Evolutionary conservation across 2,113 vertebrate species (phyloP).

Genomic region (Pundamilia nyererei): DNA sequence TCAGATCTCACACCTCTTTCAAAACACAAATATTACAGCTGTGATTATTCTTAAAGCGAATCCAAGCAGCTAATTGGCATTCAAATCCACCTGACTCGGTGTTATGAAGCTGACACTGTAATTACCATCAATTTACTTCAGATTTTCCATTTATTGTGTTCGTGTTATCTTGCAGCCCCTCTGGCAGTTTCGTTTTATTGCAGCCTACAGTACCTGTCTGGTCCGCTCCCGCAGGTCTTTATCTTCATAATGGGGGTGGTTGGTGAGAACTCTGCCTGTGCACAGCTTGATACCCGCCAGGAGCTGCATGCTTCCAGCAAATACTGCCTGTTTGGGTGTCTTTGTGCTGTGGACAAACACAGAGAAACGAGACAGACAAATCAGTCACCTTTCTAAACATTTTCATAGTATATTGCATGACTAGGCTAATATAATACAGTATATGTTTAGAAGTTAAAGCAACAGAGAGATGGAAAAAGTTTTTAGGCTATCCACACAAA

Average conservation of each 20-base stretch:
- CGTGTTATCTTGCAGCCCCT: background rate
- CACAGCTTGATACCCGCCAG: slow-evolving; percentile 96
- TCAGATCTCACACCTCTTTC: background rate
- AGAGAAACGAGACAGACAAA: background rate
- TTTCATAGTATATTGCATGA: background rate
- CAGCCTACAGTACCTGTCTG: slow-evolving; percentile 75
- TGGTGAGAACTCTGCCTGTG: slow-evolving; percentile 89
- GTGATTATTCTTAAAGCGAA: background rate
- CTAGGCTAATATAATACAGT: background rate
- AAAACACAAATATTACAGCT: background rate
- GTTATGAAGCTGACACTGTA: background rate
- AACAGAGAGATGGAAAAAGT: background rate
- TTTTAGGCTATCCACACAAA: background rate
- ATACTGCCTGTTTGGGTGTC: slow-evolving; percentile 85
- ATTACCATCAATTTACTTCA: background rate
- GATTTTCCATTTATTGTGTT: background rate
- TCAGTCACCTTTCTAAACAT: background rate
- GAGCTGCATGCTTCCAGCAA: slow-evolving; percentile 98
- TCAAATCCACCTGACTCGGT: background rate
- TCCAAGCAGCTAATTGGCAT: background rate
- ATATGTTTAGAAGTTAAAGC: background rate
- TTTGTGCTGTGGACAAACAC: slow-evolving; percentile 73
- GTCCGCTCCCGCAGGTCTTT: slow-evolving; percentile 87
- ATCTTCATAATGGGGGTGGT: slow-evolving; percentile 97
- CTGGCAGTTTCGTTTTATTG: background rate